Percentiles rank a stretch among this genome's conserved stretches.
These are phyloP conservation scores for Periplaneta americana DNA, from an alignment of 1,140 invertebrate species.

Conservation along the genomic window DNA sequence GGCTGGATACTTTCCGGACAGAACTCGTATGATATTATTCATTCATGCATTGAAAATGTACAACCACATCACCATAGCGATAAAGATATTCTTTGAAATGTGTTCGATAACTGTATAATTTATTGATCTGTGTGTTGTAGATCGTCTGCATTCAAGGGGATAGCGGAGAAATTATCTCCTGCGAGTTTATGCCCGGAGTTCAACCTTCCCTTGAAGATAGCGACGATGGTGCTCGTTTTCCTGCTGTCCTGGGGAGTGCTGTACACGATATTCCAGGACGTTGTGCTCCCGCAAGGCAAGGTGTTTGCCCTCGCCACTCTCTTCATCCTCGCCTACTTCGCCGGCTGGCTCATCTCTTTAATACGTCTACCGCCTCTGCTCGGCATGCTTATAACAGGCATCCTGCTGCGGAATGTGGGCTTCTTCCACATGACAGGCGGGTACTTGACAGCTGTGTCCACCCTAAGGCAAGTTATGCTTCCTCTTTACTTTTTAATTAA, in stretches of 20 bases:
- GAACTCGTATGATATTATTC: no score
- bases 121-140: background rate
- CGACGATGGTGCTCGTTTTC: background rate
- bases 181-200: background rate
- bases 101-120: no score
- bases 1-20: no score
- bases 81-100: no score
- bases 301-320: background rate
- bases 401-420: conserved; percentile 33
- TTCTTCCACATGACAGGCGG: background rate
- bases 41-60: no score
- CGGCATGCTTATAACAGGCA: conserved; percentile 39
- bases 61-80: no score
- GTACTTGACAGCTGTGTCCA: conserved; percentile 9
- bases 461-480: conserved; percentile 8
- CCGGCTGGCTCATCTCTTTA: background rate
- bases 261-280: conserved; percentile 1
- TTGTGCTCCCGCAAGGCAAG: background rate
- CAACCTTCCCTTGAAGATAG: background rate
- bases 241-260: background rate
- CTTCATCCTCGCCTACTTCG: conserved; percentile 1
- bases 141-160: background rate
- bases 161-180: background rate
- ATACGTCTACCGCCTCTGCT: conserved; percentile 39
- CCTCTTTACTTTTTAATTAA: no score